phyloP scores from a whole-genome alignment of 2,113 vertebrate genomes.

The Prunella fulvescens region DNA sequence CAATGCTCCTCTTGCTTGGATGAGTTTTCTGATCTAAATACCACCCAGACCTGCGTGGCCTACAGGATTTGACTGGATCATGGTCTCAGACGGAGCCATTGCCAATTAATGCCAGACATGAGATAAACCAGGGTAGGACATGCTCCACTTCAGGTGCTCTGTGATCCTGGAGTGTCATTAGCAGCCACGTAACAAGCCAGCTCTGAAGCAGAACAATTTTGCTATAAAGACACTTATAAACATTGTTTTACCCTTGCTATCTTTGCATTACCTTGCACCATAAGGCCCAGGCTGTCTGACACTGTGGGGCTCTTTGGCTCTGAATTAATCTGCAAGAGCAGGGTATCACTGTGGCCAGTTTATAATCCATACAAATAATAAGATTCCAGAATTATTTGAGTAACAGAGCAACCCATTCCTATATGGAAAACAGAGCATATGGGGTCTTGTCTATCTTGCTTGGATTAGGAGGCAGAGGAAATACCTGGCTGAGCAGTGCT shows the following conservation, averaged over 20 bases:
- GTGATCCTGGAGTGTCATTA: background rate
- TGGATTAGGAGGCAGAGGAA: conserved; percentile 23
- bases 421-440: background rate
- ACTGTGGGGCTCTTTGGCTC: background rate
- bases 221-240: background rate
- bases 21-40: conserved; percentile 62
- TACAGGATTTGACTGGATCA: conserved; percentile 62
- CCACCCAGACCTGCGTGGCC: conserved; percentile 32
- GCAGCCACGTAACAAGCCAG: background rate
- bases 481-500: conserved; percentile 46
- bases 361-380: background rate
- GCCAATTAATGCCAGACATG: conserved; percentile 43
- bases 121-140: background rate
- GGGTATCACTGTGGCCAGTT: background rate
- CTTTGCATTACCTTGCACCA: background rate
- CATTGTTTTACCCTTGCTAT: background rate
- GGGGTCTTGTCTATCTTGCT: background rate
- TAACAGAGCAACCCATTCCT: background rate
- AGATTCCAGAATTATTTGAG: background rate
- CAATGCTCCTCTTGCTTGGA: conserved; percentile 46
- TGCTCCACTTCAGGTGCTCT: background rate
- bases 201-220: background rate
- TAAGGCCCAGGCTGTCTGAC: background rate
- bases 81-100: conserved; percentile 35
- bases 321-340: background rate